Conservation (phyloP, 2,888 invertebrate genomes). For the Drosophila rubida region DNA sequence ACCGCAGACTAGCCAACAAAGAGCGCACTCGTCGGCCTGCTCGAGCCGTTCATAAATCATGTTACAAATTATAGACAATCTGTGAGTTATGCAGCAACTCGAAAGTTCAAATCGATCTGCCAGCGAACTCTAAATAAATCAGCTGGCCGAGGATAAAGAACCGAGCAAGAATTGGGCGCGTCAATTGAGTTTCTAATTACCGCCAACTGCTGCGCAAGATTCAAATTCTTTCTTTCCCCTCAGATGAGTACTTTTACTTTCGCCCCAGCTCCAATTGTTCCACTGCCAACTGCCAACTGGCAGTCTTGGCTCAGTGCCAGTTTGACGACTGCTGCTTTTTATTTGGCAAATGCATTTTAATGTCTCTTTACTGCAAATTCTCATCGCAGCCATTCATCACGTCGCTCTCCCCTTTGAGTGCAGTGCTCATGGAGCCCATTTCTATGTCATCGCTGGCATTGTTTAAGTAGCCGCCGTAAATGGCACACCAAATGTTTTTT, state of each 20-base stretch:
- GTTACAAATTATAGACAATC: constrained; percentile 58
- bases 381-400: constrained; percentile 57
- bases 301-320: constrained; percentile 64
- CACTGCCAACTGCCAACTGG: constrained; percentile 23
- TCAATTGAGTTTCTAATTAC: constrained; percentile 60
- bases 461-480: constrained; percentile 49
- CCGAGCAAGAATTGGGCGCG: background rate
- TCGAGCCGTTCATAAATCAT: constrained; percentile 51
- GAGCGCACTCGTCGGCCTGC: background rate
- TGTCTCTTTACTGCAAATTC: constrained; percentile 65
- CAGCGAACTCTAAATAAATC: constrained; percentile 18
- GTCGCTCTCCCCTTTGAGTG: background rate
- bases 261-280: constrained; percentile 43
- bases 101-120: constrained; percentile 46
- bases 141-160: constrained; percentile 17
- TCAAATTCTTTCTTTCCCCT: constrained; percentile 36
- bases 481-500: constrained; percentile 29
- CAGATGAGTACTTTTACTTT: constrained; percentile 51
- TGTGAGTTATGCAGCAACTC: constrained; percentile 37
- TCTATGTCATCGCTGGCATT: constrained; percentile 55
- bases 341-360: constrained; percentile 73
- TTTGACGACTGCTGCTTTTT: constrained; percentile 40
- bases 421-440: constrained; percentile 8
- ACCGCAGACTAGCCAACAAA: constrained; percentile 9
- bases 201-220: constrained; percentile 46